These are phyloP conservation scores for Sparus aurata DNA, from an alignment of 2,797 vertebrate genomes.

Conservation along the genomic window DNA sequence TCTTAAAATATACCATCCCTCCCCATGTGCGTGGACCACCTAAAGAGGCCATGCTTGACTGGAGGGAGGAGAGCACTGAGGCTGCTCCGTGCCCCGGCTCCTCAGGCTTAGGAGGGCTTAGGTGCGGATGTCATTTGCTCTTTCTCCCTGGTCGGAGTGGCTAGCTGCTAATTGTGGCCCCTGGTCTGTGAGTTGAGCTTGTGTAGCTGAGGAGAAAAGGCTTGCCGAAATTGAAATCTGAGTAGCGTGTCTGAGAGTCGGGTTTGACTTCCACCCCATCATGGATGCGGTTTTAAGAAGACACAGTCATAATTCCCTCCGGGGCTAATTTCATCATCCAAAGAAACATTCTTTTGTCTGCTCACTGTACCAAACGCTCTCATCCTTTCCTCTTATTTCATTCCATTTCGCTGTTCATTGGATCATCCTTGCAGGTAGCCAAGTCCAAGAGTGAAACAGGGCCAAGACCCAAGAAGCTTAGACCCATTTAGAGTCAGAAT, in stretches of 20 bases:
- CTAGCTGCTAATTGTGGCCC: constrained; percentile 86
- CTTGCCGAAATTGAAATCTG: constrained; percentile 87
- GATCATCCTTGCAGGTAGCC: constrained; percentile 31
- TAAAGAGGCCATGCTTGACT: constrained; percentile 81
- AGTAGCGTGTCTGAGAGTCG: constrained; percentile 83
- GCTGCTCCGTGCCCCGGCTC: constrained; percentile 67
- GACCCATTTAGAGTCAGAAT: neutral
- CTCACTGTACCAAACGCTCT: constrained; percentile 33
- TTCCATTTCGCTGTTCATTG: constrained; percentile 67
- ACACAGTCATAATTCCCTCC: constrained; percentile 74
- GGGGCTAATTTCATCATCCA: constrained; percentile 71
- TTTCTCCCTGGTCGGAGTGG: constrained; percentile 79
- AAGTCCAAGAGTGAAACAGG: constrained; percentile 17
- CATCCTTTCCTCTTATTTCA: constrained; percentile 54
- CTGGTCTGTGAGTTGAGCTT: constrained; percentile 82
- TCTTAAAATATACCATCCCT: constrained; percentile 70
- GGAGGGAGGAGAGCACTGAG: constrained; percentile 65
- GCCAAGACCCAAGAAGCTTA: neutral
- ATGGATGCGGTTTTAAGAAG: constrained; percentile 68
- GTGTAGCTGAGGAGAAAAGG: constrained; percentile 75
- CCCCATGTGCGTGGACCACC: constrained; percentile 61
- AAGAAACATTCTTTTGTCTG: constrained; percentile 61
- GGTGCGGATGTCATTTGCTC: constrained; percentile 80
- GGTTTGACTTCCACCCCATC: constrained; percentile 58
- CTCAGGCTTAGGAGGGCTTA: constrained; percentile 86